Percentiles rank a stretch among this genome's conserved stretches.
Evolutionary conservation across 2,113 vertebrate genomes (phyloP).

Genomic region (Promerops cafer): DNA sequence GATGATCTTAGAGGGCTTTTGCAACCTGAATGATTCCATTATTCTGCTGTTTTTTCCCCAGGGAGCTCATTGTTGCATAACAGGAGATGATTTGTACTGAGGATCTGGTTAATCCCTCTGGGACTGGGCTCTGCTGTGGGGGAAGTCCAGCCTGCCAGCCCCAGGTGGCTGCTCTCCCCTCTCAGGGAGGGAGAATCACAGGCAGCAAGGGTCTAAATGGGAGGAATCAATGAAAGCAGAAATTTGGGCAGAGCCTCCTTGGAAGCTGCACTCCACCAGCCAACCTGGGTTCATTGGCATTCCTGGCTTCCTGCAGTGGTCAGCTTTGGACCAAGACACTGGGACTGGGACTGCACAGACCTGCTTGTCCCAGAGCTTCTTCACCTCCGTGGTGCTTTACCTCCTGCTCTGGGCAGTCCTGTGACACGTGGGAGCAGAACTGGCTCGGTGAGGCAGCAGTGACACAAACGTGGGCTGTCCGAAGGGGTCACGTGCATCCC

Average conservation of each 20-base stretch:
- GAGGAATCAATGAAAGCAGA: neutral
- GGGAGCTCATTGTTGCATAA: neutral
- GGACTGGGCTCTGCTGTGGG: neutral
- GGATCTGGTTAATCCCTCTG: neutral
- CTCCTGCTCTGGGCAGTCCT: neutral
- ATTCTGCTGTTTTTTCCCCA: neutral
- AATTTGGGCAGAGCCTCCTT: neutral
- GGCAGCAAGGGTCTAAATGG: neutral
- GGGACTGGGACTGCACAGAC: neutral
- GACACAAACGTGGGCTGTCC: accelerated
- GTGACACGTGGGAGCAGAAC: neutral
- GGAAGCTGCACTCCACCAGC: neutral
- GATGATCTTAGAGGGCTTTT: neutral
- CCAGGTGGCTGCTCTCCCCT: neutral
- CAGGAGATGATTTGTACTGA: neutral
- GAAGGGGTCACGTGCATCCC: accelerated
- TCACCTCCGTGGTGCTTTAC: neutral
- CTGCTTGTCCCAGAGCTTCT: neutral
- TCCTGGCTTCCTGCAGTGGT: neutral
- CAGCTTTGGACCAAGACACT: neutral
- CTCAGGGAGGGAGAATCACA: neutral
- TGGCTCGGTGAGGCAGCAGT: neutral
- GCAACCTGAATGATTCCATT: neutral
- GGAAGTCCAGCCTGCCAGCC: neutral
- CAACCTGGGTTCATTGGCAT: accelerated